Base-by-base conservation (phyloP, 2,888 invertebrate genomes). In the Monochamus alternatus region DNA sequence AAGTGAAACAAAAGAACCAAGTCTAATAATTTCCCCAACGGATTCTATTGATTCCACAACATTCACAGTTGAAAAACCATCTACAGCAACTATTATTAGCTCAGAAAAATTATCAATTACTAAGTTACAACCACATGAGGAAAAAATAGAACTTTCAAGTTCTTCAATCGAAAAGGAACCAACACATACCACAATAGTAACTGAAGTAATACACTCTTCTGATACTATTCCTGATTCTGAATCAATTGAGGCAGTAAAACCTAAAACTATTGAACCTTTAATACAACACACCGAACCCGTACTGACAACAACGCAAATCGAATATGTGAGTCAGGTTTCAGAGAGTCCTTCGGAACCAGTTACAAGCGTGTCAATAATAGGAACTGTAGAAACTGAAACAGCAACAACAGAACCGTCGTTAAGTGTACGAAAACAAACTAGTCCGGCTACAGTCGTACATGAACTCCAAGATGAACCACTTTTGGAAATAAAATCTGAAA, bases 381-480 rank as follows among this genome's bases (percentile, higher is more conserved):
- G 22, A 22, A 22, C 74, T 67, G 76, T 75, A 78, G 77, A 73
- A 76, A 78, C 75, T 69, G 72, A 75, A 71, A 74, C 73, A 74
- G 85, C 86, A 73, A 86, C 87, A n/a, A 87, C 85, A 77, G 83
- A 87, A 63, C 81, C 85, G 76, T 43, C 71, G 31, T 31, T 64
- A 12, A 52, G 68, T 44, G 22, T 22, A 22, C 30, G 51, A 22
- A 63, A 51, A 10, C 31, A 44, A 62, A 44, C 22, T 38, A 38
- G 7, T 38, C 38, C 66, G 73, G 31, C 3, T 60, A 55, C 60
- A 38, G 58, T 22, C 59, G 30, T 73, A 38, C 60, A 47, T 4
- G 60, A 3, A 65, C 67, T 32, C 59, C 67, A 59, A 9, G 44
- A 14, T n/a, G 47, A 32, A 75, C 64, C 76, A 44, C 38, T 12